Conservation (phyloP, 2,113 vertebrate species). For the Coreoperca whiteheadi region DNA sequence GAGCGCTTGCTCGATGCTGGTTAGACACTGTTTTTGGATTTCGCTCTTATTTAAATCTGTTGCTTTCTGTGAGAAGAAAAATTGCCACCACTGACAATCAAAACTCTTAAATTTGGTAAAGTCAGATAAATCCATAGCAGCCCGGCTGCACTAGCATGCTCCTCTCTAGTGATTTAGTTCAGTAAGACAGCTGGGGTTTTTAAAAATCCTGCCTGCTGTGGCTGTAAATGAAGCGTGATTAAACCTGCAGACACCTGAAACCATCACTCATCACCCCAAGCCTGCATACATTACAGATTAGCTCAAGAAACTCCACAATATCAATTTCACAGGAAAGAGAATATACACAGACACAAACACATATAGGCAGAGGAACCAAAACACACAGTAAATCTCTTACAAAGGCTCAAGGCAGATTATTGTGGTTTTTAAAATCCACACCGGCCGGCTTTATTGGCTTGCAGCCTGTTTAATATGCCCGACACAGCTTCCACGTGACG, state of each 20-base stretch:
- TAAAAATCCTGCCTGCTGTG: not conserved
- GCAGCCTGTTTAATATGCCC: conserved; percentile 77
- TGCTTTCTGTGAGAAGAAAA: no score
- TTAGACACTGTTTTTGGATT: not conserved
- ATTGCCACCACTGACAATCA: not conserved
- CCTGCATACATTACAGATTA: conserved; percentile 52
- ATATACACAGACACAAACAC: conserved; percentile 35
- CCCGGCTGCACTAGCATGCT: not conserved
- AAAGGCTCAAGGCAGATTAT: conserved; percentile 65
- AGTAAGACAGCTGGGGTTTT: not conserved
- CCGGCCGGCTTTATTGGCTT: conserved; percentile 72
- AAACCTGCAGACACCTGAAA: conserved; percentile 21
- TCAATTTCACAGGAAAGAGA: conserved; percentile 59
- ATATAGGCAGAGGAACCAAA: conserved; percentile 13
- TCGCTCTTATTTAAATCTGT: not conserved
- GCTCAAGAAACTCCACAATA: conserved; percentile 56
- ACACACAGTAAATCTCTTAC: conserved; percentile 49
- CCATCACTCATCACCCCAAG: conserved; percentile 1
- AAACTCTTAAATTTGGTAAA: not conserved
- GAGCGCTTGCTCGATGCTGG: not conserved
- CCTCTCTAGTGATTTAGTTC: not conserved
- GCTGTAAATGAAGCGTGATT: conserved; percentile 26
- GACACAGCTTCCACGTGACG: conserved; percentile 42
- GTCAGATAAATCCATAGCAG: not conserved
- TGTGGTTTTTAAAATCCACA: conserved; percentile 62